Base-by-base conservation (phyloP, 2,113 vertebrate species). In the Atlantisia rogersi region DNA sequence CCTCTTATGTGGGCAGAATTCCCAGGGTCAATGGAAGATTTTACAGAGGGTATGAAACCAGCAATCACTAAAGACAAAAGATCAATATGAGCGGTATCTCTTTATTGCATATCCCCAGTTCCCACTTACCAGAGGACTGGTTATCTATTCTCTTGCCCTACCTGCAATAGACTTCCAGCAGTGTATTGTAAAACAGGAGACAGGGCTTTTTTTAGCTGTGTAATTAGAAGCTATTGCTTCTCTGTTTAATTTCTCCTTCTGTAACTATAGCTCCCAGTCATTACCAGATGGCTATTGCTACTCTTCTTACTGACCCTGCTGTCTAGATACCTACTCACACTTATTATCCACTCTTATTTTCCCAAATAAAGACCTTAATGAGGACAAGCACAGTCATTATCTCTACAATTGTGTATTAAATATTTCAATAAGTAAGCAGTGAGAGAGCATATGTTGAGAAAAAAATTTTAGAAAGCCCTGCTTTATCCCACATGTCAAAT, bases 171-270 rank as follows among this genome's bases (percentile, higher is more conserved):
- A n/a, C n/a, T 81, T 80, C 80, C 83, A 90, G 64, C 52, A 64
- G 29, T 39, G n/a, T 32, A 71, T n/a, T 82, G 65, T 64, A 83
- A 93, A 90, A 69, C 82, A 91, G 16, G n/a, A 94, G 35, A 5
- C 48, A 63, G 6, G 8, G 52, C 13, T 75, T 90, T 82, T 91
- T 93, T 88, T 58, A 80, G 64, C 68, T 68, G 29, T 60, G 56
- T 73, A 90, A 96, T 92, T 92, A 86, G 69, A 86, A 90, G 42
- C 8, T 71, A 31, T 74, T 83, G 16, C 63, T 94, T 42, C 79
- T 86, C 46, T 86, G 64, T 75, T 93, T 88, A 75, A 83, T 95
- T 96, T 94, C 59, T 86, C 80, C 62, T 86, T 56, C 78, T 86
- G 60, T 48, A 86, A 91, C 29, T 37, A 50, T n/a, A 77, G 68